Percentiles rank a stretch among this genome's conserved stretches.
These are phyloP conservation scores for Lypha dubia DNA, from an alignment of 2,888 invertebrate genomes.

Conservation along the genomic window DNA sequence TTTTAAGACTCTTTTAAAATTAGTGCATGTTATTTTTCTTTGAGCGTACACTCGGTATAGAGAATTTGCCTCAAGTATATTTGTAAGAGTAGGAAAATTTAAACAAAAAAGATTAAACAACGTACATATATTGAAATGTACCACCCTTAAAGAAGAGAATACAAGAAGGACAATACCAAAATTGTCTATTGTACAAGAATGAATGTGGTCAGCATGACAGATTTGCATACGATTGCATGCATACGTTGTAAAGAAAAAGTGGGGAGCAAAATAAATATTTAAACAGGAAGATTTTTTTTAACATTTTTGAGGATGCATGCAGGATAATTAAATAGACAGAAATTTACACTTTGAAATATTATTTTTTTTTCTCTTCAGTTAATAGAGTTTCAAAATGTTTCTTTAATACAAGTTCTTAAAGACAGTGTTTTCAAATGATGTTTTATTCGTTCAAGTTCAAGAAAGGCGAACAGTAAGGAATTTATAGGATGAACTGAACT, in stretches of 20 bases:
- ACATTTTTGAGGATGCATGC: not conserved
- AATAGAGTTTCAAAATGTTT: not conserved
- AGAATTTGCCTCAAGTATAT: constrained; percentile 33
- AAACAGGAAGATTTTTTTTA: not conserved
- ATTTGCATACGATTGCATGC: constrained; percentile 26
- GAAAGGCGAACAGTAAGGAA: too few species aligned
- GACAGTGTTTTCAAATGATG: too few species aligned
- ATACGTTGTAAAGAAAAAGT: not conserved
- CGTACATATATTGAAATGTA: too few species aligned
- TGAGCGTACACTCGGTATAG: constrained; percentile 2
- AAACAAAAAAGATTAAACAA: not conserved
- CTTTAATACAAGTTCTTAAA: too few species aligned
- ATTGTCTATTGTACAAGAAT: not conserved
- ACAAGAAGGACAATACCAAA: not conserved
- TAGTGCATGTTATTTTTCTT: too few species aligned
- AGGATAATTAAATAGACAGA: not conserved
- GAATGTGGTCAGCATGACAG: not conserved
- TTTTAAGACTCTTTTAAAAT: too few species aligned
- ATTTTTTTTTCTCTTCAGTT: not conserved
- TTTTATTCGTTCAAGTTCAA: too few species aligned
- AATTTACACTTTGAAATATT: not conserved
- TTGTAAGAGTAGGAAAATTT: constrained; percentile 16
- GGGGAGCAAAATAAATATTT: constrained; percentile 3
- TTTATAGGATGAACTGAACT: too few species aligned
- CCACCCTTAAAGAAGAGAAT: constrained; percentile 19